Evolutionary conservation across 1,140 invertebrate genomes (phyloP), one percentile per base, ranked within the genome.

Genomic region (Neuroterus valhalla): DNA sequence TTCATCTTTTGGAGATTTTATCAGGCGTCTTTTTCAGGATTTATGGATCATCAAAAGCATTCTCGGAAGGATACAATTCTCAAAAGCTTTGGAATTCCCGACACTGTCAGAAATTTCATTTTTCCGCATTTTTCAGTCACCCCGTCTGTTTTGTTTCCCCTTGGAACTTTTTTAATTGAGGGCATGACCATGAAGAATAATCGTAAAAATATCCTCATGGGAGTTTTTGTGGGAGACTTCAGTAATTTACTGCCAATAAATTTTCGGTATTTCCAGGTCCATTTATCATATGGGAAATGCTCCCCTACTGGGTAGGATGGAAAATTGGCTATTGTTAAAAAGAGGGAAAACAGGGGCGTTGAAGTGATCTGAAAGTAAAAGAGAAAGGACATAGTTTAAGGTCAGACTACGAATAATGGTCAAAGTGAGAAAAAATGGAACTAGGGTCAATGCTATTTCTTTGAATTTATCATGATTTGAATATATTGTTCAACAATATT

Each of bases 351-450:
- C n/a, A 26, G 31, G n/a, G 11, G 31, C n/a, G 55, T 31, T 31
- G n/a, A 62, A 62, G 26, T 62, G 21, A n/a, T 31, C 26, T 23
- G 6, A 62, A 26, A 62, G 11, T 62, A 26, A 15, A 62, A 62
- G 31, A 23, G 55, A 62, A 62, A 23, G 55, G 55, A 62, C 55
- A 62, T 6, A 23, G 55, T 17, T 11, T 23, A 38, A 62, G 55
- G 55, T 38, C 26, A 62, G 55, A 62, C 31, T 62, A 62, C 12
- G 31, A 62, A 62, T 62, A 12, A 62, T 31, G 55, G 26, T 23
- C 55, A 62, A 23, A 23, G 55, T 26, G n/a, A 62, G 31, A 23
- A 23, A 62, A 31, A 62, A 62, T 23, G 31, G 21, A 62, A 62
- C 26, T 26, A 26, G 31, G 55, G 55, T 62, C n/a, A 62, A 23